phyloP scores from a whole-genome alignment of 2,113 vertebrate genomes.

The Clinocottus analis region DNA sequence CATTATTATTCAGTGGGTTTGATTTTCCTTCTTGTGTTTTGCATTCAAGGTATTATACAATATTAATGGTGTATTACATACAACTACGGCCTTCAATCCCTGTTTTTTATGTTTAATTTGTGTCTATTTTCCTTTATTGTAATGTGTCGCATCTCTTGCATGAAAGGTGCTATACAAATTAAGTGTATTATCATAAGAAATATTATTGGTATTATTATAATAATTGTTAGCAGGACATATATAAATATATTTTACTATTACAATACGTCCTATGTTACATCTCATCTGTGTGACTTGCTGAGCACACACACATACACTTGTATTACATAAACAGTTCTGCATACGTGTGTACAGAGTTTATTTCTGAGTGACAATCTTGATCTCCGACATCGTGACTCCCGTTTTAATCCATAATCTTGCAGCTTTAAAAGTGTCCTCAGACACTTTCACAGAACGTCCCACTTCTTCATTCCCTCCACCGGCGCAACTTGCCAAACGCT shows the following conservation, averaged over 20 bases:
- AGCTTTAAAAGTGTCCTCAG: slow-evolving; percentile 1
- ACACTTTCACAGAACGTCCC: slow-evolving; percentile 9
- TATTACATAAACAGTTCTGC: background rate
- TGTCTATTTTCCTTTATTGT: background rate
- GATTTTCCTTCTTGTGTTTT: background rate
- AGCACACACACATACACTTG: no score
- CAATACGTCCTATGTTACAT: background rate
- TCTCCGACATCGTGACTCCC: background rate
- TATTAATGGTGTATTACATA: no score
- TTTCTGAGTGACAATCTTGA: background rate
- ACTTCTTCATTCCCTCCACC: background rate
- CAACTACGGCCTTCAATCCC: no score
- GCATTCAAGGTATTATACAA: no score
- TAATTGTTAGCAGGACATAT: background rate
- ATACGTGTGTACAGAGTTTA: background rate
- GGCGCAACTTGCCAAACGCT: slow-evolving; percentile 12
- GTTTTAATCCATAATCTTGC: slow-evolving; percentile 24
- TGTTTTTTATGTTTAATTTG: no score
- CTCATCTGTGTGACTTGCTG: background rate
- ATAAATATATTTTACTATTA: background rate
- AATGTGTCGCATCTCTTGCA: background rate
- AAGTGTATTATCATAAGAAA: background rate
- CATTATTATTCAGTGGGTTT: background rate
- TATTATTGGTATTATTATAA: no score
- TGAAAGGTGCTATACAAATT: background rate